Evolutionary conservation across 1,140 invertebrate genomes (phyloP), one percentile per base, ranked within the genome.

Genomic region (Zaprionus capensis): DNA sequence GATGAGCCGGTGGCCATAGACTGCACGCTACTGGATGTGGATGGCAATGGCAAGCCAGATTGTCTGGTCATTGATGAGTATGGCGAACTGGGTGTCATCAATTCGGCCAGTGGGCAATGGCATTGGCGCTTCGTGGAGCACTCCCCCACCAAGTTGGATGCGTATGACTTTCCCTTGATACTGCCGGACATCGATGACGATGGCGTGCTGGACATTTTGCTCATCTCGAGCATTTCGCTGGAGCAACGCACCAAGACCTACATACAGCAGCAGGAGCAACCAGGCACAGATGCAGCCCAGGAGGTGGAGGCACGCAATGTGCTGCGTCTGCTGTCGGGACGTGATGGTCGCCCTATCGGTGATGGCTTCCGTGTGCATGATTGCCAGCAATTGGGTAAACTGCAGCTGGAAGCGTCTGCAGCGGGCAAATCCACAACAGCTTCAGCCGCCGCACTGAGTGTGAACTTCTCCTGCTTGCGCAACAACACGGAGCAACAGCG

Each of bases 181-280:
- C 78, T 96, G 53, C 94, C 95, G 34, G 96, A 97, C 91, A 93
- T 96, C 24, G 94, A 97, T 92, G 94, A 94, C 2, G 96, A 97
- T 93, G 94, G 94, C 58, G 93, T 96, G 1, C 93, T 94, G 80
- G 96, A 97, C 81, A 93, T 97, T 34, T 82, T 96, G 14, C 94
- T 94, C 57, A 93, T 92, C 34, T 94, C 94, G n/a, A 90, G 95
- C 53, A 44, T 82, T 5, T 66, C 77, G 0, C 76, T 91, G n/a
- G 82, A 87, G 24, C 74, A 92, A 46, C 78, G 82, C 24, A 91
- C 88, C 53, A 91, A 90, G 62, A 72, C 75, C 14, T 62, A 79
- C 12, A 58, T 76, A 4, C 75, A 87, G 26, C 70, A 67, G 22
- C 77, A 83, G n/a, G 82, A 90, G 24, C 56, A 74, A 4, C 62